Evolutionary conservation across 2,113 vertebrate genomes (phyloP), one percentile per base, ranked within the genome.

Genomic region (Gymnorhina tibicen): DNA sequence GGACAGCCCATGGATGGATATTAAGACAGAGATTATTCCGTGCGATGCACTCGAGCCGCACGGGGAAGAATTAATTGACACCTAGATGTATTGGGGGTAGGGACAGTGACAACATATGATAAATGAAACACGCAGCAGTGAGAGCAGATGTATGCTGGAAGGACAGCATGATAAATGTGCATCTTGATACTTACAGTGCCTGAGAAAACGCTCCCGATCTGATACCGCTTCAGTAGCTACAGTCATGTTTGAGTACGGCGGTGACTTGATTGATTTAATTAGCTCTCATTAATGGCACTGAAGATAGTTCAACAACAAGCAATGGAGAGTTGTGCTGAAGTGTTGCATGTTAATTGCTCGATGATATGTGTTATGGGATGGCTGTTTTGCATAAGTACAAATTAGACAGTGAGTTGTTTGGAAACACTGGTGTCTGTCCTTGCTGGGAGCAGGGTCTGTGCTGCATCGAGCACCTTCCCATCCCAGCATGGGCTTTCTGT

Each of bases 221-320:
- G 60, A 89, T 69, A 41, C 15, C 9, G 41, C 72, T 87, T 74
- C 56, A 33, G 76, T 85, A 74, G 89, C 39, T 90, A 35, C 91
- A 81, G 64, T 59, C 58, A 2, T 93, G 72, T 93, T 49, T 63
- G 79, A 93, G 89, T 33, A 32, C 1, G 55, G 76, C 55, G 30
- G 83, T 84, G 75, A 66, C 94, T 93, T 96, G 97, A 97, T 98
- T 96, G 90, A 96, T 92, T 97, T 97, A 97, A 97, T 97, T 97
- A 98, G 85, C 95, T 91, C 93, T 96, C 90, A 78, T 97, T 95
- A 82, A 87, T 95, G 87, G 90, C 87, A 73, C 49, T 94, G 95
- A 69, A 88, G 66, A 64, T 49, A 67, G 69, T 87, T 97, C 97
- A 80, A 32, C 87, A 98, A 70, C 58, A 92, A 88, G 63, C 55